phyloP scores from a whole-genome alignment of 2,113 vertebrate species.

The Plestiodon gilberti region DNA sequence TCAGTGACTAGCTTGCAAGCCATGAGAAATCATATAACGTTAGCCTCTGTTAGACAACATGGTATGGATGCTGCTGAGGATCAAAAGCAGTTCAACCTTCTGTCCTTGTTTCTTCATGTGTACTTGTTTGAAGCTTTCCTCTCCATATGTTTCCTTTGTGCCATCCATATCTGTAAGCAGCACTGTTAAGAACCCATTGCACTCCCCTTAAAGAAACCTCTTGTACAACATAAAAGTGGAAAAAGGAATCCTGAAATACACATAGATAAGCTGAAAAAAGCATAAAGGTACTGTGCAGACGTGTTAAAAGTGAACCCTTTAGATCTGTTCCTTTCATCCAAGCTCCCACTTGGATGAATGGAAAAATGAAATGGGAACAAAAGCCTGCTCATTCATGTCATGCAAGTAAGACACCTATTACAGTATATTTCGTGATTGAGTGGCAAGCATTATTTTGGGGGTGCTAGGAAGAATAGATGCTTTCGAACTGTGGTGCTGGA shows the following conservation, averaged over 20 bases:
- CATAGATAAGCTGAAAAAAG: constrained; percentile 52
- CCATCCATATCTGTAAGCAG: constrained; percentile 33
- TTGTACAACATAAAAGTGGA: constrained; percentile 59
- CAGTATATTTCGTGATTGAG: constrained; percentile 31
- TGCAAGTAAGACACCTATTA: constrained; percentile 53
- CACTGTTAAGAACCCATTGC: constrained; percentile 23
- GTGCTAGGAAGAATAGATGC: background rate
- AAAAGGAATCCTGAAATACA: constrained; percentile 38
- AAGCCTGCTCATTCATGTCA: constrained; percentile 41
- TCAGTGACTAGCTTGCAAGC: background rate
- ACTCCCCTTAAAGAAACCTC: constrained; percentile 33
- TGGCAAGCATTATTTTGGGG: background rate
- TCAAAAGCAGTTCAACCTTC: constrained; percentile 12
- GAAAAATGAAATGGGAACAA: constrained; percentile 46
- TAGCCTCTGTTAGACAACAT: background rate
- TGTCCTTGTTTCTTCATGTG: background rate
- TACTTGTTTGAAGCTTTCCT: constrained; percentile 44
- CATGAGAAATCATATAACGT: constrained; percentile 4
- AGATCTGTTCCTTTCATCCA: constrained; percentile 64
- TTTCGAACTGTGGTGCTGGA: too few relatives aligned
- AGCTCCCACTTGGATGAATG: constrained; percentile 20
- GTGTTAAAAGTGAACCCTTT: constrained; percentile 47
- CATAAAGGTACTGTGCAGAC: constrained; percentile 49
- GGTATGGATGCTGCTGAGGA: background rate
- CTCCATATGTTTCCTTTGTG: constrained; percentile 33